phyloP scores from a whole-genome alignment of 2,113 vertebrate species.

The Nerophis ophidion region DNA sequence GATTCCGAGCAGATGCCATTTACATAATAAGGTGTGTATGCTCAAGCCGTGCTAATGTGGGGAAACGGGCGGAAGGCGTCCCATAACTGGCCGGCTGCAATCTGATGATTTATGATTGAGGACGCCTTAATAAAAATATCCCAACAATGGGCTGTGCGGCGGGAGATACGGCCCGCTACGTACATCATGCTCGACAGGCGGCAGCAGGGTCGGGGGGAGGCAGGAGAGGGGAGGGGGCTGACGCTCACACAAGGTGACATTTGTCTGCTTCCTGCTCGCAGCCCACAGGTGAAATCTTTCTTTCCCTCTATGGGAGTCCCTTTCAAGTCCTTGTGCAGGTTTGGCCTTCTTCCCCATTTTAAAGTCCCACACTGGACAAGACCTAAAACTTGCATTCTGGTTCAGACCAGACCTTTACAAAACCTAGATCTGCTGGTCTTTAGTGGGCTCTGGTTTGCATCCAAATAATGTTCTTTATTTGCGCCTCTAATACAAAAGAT shows the following conservation, averaged over 20 bases:
- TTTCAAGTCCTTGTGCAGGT: too few relatives aligned
- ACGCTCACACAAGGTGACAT: slow-evolving; percentile 63
- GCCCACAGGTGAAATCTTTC: background rate
- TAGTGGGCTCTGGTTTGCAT: too few relatives aligned
- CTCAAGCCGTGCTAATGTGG: slow-evolving; percentile 31
- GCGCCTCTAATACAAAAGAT: too few relatives aligned
- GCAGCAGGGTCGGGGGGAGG: background rate
- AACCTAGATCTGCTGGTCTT: too few relatives aligned
- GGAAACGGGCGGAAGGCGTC: slow-evolving; percentile 33
- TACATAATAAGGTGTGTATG: slow-evolving; percentile 65
- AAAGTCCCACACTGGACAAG: too few relatives aligned
- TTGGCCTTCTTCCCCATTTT: too few relatives aligned
- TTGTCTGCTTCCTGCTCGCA: slow-evolving; percentile 11
- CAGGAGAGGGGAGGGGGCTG: slow-evolving; percentile 20
- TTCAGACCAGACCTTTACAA: too few relatives aligned
- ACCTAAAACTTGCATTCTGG: too few relatives aligned
- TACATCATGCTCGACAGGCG: slow-evolving; percentile 75
- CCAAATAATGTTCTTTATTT: too few relatives aligned
- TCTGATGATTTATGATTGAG: slow-evolving; percentile 82
- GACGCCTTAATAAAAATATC: slow-evolving; percentile 79
- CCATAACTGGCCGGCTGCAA: slow-evolving; percentile 67
- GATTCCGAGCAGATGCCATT: slow-evolving; percentile 53
- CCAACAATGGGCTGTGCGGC: slow-evolving; percentile 74
- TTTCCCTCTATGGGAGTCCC: too few relatives aligned
- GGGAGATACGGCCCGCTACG: slow-evolving; percentile 67